phyloP scores from a whole-genome alignment of 2,797 vertebrate species.

The Myotis planiceps region DNA sequence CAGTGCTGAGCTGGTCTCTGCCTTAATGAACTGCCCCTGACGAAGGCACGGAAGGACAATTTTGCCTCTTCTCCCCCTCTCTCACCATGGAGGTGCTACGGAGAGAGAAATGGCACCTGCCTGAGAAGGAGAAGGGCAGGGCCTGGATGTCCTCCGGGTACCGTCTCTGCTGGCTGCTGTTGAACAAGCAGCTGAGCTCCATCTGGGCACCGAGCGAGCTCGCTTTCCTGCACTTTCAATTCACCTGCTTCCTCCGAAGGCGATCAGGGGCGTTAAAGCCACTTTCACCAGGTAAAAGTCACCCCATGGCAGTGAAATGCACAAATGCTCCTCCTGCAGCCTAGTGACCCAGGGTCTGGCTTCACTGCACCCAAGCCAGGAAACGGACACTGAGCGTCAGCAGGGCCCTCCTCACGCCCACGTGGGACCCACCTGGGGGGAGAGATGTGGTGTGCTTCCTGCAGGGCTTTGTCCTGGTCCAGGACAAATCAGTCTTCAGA shows the following conservation, averaged over 20 bases:
- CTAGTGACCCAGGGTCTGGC: neutral
- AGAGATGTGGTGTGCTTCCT: neutral
- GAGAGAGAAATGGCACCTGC: too few species aligned
- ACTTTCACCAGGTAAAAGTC: neutral
- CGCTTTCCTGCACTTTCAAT: neutral
- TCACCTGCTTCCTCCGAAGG: neutral
- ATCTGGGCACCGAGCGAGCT: neutral
- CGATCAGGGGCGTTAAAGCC: neutral
- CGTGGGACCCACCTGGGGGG: constrained; percentile 36
- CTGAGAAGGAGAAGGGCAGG: too few species aligned
- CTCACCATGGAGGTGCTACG: too few species aligned
- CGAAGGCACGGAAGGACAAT: constrained; percentile 53
- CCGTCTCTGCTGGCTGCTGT: constrained; percentile 36
- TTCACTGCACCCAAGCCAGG: constrained; percentile 23
- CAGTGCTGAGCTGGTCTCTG: neutral
- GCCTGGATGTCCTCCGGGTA: too few species aligned
- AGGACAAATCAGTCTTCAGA: constrained; percentile 55
- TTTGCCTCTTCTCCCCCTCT: too few species aligned
- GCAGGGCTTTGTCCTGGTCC: constrained; percentile 3
- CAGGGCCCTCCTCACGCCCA: neutral
- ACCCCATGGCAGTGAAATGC: neutral
- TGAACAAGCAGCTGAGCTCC: constrained; percentile 36
- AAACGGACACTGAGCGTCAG: neutral
- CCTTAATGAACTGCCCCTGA: constrained; percentile 67
- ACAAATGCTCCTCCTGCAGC: neutral